These are phyloP conservation scores for Atopsyche davidsoni DNA, from an alignment of 1,140 invertebrate species.

Conservation along the genomic window DNA sequence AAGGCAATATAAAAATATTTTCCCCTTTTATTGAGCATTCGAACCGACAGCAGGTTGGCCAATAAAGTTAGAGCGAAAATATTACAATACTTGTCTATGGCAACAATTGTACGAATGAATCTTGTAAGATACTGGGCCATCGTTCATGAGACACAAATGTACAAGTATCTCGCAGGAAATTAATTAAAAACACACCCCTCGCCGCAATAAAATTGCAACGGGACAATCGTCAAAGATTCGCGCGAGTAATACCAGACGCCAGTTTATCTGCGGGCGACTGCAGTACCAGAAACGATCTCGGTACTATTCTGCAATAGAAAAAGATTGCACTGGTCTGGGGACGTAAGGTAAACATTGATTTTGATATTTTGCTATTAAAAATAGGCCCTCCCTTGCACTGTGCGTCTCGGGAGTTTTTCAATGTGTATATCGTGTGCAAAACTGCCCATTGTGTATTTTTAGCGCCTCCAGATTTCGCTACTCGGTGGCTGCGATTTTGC, in stretches of 20 bases:
- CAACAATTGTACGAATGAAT: constrained; percentile 50
- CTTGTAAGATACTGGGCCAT: constrained; percentile 52
- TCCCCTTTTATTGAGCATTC: no score
- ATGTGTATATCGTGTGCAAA: constrained; percentile 31
- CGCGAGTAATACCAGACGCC: constrained; percentile 42
- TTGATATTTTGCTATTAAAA: constrained; percentile 45
- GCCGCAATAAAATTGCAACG: constrained; percentile 50
- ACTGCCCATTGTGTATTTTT: constrained; percentile 49
- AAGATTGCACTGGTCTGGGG: constrained; percentile 46
- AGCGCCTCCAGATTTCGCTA: constrained; percentile 49
- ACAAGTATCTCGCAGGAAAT: constrained; percentile 52
- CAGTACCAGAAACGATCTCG: constrained; percentile 46
- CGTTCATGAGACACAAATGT: constrained; percentile 50
- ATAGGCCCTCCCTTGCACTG: constrained; percentile 35
- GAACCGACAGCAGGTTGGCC: background rate
- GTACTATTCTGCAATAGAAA: constrained; percentile 47
- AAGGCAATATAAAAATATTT: no score
- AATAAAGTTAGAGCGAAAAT: constrained; percentile 34
- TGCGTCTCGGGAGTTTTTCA: constrained; percentile 31
- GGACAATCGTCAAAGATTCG: constrained; percentile 48
- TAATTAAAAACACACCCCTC: constrained; percentile 49
- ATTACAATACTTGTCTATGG: constrained; percentile 45
- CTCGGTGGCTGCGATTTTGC: constrained; percentile 48
- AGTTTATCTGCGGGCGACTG: constrained; percentile 41
- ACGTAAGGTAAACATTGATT: constrained; percentile 52